Conservation (phyloP, 2,113 vertebrate genomes). For the Globicephala melas region DNA sequence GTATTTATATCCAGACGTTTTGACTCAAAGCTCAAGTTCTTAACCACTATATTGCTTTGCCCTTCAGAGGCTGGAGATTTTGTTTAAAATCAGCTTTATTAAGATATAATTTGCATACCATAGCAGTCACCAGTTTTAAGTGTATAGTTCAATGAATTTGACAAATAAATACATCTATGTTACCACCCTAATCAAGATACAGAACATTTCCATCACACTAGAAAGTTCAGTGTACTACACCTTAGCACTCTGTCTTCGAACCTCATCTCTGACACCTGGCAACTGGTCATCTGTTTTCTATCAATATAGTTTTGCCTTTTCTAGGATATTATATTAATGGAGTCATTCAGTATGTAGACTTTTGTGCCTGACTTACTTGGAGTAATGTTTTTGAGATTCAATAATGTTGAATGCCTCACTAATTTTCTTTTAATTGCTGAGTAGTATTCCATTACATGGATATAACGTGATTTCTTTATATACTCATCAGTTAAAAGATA, state of each 20-base stretch:
- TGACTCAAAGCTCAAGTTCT: neutral
- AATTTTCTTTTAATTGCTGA: neutral
- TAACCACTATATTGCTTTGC: neutral
- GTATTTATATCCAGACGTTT: neutral
- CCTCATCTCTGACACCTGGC: neutral
- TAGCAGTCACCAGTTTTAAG: neutral
- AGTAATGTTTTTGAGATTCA: neutral
- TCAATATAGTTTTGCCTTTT: neutral
- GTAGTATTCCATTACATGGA: neutral
- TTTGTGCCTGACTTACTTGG: neutral
- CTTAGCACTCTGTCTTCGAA: neutral
- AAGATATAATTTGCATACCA: neutral
- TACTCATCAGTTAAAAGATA: neutral
- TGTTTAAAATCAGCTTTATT: neutral
- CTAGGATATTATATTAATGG: neutral
- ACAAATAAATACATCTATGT: neutral
- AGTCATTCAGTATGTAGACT: neutral
- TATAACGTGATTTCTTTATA: neutral
- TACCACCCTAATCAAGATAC: neutral
- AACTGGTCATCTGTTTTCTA: neutral
- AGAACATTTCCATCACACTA: neutral
- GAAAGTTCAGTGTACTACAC: neutral
- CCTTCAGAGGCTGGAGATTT: neutral
- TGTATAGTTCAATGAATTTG: neutral
- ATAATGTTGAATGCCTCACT: neutral